A percentile compares a stretch with the other conserved stretches of the same genome.
These are phyloP conservation scores for Catharus fuscescens DNA, from an alignment of 2,113 vertebrate genomes.

Conservation along the genomic window DNA sequence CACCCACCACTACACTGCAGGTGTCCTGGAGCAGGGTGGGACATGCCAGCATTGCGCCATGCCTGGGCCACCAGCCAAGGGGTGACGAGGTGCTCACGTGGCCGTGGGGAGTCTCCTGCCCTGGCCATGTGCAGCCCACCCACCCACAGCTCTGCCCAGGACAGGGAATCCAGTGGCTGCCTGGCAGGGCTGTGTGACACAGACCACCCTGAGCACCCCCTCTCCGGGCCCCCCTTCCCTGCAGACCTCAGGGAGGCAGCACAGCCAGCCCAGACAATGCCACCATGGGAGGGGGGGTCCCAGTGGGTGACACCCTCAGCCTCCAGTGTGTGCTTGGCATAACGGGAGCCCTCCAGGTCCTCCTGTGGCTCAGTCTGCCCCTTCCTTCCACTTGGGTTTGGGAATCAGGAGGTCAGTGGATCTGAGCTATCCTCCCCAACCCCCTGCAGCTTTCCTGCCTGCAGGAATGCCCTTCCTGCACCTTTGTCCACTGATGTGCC, in stretches of 20 bases:
- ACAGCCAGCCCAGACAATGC: rapidly evolving
- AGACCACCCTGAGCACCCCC: background rate
- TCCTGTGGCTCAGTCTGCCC: background rate
- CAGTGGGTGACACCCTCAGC: background rate
- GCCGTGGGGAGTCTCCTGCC: background rate
- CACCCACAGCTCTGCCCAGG: background rate
- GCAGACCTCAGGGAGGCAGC: background rate
- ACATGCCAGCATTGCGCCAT: background rate
- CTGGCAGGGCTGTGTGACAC: background rate
- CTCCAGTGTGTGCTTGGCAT: background rate
- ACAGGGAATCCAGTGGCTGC: rapidly evolving
- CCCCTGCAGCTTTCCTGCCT: background rate
- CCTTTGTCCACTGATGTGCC: background rate
- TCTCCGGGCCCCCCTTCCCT: background rate
- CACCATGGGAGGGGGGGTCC: background rate
- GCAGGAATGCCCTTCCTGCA: background rate
- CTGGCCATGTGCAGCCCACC: background rate
- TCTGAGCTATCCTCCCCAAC: background rate
- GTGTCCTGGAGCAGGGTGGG: background rate
- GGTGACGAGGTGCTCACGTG: background rate
- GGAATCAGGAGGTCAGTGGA: background rate
- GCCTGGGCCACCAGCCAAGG: background rate
- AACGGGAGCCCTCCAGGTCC: background rate
- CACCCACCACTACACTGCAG: background rate
- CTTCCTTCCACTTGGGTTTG: background rate